A percentile compares a stretch with the other conserved stretches of the same genome.
Conservation (phyloP, 2,797 vertebrate species). For the Mareca penelope region DNA sequence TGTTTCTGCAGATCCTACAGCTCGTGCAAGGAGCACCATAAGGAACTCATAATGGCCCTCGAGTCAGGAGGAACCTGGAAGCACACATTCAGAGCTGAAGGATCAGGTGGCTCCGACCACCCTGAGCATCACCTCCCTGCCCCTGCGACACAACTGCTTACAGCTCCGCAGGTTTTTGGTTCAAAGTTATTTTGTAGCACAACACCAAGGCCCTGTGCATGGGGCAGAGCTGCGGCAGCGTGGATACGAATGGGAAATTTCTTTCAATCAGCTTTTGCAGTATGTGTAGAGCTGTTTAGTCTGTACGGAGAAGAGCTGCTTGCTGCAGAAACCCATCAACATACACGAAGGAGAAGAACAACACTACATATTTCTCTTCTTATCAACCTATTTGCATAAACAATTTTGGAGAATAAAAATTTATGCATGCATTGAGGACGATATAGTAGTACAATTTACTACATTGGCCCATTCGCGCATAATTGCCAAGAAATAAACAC, state of each 20-base stretch:
- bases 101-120: neutral
- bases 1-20: neutral
- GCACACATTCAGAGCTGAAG: neutral
- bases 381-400: neutral
- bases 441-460: neutral
- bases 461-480: neutral
- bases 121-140: neutral
- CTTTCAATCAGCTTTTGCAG: neutral
- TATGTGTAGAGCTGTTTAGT: neutral
- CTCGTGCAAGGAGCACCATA: too few relatives aligned
- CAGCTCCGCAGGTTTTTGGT: neutral
- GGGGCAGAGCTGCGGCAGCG: neutral
- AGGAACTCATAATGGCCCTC: fast-evolving
- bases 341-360: neutral
- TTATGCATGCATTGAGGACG: neutral
- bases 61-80: neutral
- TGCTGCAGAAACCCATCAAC: neutral
- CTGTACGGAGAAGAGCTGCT: neutral
- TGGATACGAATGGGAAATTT: neutral
- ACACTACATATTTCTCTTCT: neutral
- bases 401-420: neutral
- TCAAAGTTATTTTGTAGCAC: neutral
- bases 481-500: neutral
- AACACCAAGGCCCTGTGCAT: neutral
- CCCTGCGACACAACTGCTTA: too few relatives aligned